Evolutionary conservation across 2,797 vertebrate species (phyloP).

Genomic region (Gallirallus australis): DNA sequence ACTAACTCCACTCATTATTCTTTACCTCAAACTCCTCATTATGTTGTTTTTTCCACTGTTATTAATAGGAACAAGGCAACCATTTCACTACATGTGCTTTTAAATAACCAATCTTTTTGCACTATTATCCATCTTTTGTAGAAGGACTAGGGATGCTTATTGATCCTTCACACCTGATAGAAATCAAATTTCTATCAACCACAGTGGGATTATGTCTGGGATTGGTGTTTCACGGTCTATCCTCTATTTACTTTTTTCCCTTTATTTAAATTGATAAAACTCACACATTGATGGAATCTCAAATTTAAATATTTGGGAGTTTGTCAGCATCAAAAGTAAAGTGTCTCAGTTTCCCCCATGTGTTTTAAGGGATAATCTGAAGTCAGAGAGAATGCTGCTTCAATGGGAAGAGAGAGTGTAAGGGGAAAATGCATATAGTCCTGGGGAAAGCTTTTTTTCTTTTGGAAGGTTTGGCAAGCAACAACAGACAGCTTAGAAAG

Average conservation of each 20-base stretch:
- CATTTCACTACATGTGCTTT: neutral
- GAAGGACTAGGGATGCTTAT: neutral
- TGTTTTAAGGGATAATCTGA: neutral
- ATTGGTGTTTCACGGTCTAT: rapidly evolving
- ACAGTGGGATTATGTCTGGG: neutral
- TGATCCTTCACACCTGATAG: neutral
- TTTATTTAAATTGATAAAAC: neutral
- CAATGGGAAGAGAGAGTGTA: neutral
- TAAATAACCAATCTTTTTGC: neutral
- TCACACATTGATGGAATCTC: neutral
- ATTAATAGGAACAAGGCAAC: neutral
- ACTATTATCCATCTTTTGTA: neutral
- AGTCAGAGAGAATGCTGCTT: neutral
- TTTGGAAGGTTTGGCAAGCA: neutral
- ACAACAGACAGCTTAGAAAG: neutral
- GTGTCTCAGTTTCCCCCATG: neutral
- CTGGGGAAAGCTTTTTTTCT: neutral
- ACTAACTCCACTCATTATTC: neutral
- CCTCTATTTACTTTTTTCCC: too few species aligned
- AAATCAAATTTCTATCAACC: neutral
- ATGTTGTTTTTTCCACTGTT: neutral
- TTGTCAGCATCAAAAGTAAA: neutral
- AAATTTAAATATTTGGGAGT: neutral
- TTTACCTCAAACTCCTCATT: neutral
- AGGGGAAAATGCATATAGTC: neutral